These are phyloP conservation scores for Antheraea yamamai DNA, from an alignment of 2,888 invertebrate genomes.

Conservation along the genomic window DNA sequence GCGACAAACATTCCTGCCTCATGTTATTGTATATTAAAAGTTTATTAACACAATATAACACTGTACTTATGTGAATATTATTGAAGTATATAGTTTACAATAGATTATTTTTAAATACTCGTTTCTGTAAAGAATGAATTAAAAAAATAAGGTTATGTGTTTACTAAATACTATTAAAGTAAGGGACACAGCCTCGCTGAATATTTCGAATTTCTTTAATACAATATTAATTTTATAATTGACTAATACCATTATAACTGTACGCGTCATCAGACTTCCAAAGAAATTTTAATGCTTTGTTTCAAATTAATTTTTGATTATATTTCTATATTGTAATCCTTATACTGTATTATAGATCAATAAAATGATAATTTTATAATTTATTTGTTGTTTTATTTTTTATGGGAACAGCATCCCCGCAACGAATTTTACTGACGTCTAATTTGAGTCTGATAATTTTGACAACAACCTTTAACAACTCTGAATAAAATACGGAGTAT, in stretches of 20 bases:
- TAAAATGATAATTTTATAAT: conserved; percentile 9
- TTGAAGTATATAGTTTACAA: neutral
- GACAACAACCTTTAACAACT: too few relatives aligned
- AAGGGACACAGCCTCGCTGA: neutral
- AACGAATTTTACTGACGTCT: too few relatives aligned
- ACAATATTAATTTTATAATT: neutral
- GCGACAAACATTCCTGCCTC: neutral
- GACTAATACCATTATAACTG: neutral
- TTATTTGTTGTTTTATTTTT: neutral
- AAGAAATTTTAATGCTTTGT: conserved; percentile 2
- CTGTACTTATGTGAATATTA: neutral
- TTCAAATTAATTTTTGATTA: neutral
- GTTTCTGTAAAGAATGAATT: neutral
- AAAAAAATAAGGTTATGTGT: neutral
- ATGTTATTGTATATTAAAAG: neutral
- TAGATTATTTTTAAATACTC: neutral
- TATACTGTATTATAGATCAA: conserved; percentile 4
- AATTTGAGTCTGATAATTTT: too few relatives aligned
- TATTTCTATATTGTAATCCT: neutral
- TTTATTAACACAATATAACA: neutral
- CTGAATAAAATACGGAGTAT: too few relatives aligned
- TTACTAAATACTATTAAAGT: neutral
- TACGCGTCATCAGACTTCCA: neutral
- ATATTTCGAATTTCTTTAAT: too few relatives aligned
- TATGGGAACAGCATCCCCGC: neutral